Percentiles rank a stretch among this genome's conserved stretches.
Evolutionary conservation across 1,140 invertebrate species (phyloP).

Genomic region (Leptopilina clavipes): DNA sequence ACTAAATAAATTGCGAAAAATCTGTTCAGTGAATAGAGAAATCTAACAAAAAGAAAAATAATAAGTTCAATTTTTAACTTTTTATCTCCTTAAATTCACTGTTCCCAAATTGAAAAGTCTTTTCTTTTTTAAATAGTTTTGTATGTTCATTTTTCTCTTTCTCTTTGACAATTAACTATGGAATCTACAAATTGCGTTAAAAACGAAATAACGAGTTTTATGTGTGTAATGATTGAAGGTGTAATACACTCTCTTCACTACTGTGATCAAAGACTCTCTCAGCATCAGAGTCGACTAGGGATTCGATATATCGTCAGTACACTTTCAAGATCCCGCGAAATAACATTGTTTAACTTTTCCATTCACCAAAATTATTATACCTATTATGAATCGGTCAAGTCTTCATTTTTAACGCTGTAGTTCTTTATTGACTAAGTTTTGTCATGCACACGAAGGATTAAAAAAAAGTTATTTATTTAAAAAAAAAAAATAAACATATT

Average conservation of each 20-base stretch:
- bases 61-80: too few species aligned
- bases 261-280: constrained; percentile 47
- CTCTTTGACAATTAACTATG: background rate
- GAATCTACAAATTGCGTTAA: background rate
- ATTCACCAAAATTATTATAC: constrained; percentile 59
- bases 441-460: constrained; percentile 19
- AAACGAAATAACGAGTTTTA: background rate
- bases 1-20: constrained; percentile 27
- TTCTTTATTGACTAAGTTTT: background rate
- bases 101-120: too few species aligned
- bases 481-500: background rate
- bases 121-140: too few species aligned
- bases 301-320: constrained; percentile 51
- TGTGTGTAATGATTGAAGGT: constrained; percentile 8
- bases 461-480: constrained; percentile 10
- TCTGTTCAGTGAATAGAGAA: too few species aligned
- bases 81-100: too few species aligned
- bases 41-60: too few species aligned
- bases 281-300: constrained; percentile 45
- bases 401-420: background rate
- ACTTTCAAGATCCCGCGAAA: constrained; percentile 47
- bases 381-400: constrained; percentile 45
- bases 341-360: constrained; percentile 62
- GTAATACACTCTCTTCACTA: constrained; percentile 39
- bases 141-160: too few species aligned